A percentile compares a stretch with the other conserved stretches of the same genome.
phyloP scores from a whole-genome alignment of 2,113 vertebrate species.

The Cyprinodon variegatus region DNA sequence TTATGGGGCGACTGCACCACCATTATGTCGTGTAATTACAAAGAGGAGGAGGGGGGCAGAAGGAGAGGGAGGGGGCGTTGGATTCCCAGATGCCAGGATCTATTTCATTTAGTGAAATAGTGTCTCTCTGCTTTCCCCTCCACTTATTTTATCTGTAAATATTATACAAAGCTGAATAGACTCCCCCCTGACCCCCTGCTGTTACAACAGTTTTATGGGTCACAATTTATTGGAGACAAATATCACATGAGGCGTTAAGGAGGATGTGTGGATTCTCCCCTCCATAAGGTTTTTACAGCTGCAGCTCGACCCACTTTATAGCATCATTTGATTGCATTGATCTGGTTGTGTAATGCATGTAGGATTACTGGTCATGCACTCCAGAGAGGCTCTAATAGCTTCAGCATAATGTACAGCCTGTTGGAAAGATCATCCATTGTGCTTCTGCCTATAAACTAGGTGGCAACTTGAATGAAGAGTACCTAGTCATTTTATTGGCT shows the following conservation, averaged over 20 bases:
- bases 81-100: conserved; percentile 62
- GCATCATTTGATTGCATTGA: conserved; percentile 50
- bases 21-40: conserved; percentile 78
- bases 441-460: conserved; percentile 12
- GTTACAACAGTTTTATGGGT: conserved; percentile 38
- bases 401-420: conserved; percentile 34
- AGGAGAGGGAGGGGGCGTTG: conserved; percentile 5
- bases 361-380: conserved; percentile 45
- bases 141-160: conserved; percentile 57
- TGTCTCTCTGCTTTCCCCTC: conserved; percentile 43
- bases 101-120: conserved; percentile 69
- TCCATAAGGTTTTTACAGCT: conserved; percentile 22
- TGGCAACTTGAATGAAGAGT: conserved; percentile 7
- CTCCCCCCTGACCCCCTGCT: not conserved
- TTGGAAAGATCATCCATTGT: conserved; percentile 23
- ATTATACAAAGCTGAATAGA: conserved; percentile 35
- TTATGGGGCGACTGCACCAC: conserved; percentile 68
- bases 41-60: conserved; percentile 29
- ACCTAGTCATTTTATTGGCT: not conserved
- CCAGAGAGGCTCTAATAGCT: conserved; percentile 33
- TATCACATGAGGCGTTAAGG: conserved; percentile 38
- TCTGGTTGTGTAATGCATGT: conserved; percentile 43
- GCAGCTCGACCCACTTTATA: conserved; percentile 30
- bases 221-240: conserved; percentile 56
- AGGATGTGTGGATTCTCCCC: conserved; percentile 14